Percentiles rank a stretch among this genome's conserved stretches.
These are phyloP conservation scores for Doris montereyensis DNA, from an alignment of 2,888 invertebrate species.

Conservation along the genomic window DNA sequence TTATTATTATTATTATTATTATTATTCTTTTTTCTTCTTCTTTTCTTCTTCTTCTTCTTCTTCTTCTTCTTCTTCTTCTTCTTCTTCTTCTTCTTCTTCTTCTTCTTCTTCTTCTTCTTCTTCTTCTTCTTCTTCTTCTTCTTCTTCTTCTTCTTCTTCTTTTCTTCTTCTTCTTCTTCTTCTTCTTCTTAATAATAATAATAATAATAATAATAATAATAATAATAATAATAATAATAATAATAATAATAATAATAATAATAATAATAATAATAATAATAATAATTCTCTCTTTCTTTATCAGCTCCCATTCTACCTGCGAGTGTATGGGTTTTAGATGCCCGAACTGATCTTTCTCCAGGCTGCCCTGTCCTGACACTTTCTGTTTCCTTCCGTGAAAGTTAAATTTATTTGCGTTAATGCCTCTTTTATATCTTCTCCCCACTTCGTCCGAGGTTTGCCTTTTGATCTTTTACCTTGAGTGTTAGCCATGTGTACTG, in stretches of 20 bases:
- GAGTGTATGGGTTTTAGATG: background rate
- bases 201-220: background rate
- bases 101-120: background rate
- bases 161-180: background rate
- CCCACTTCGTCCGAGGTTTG: no score
- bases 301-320: no score
- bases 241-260: background rate
- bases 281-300: no score
- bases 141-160: background rate
- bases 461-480: no score
- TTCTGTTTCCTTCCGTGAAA: no score
- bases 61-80: background rate
- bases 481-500: no score
- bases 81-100: background rate
- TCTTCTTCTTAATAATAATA: no score
- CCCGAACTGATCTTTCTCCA: no score
- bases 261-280: no score
- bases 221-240: background rate
- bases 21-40: background rate
- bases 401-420: no score
- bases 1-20: background rate
- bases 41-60: background rate
- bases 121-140: background rate
- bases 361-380: no score
- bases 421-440: no score